A percentile compares a stretch with the other conserved stretches of the same genome.
Conservation (phyloP, 1,140 invertebrate species). For the Temnothorax curvispinosus region DNA sequence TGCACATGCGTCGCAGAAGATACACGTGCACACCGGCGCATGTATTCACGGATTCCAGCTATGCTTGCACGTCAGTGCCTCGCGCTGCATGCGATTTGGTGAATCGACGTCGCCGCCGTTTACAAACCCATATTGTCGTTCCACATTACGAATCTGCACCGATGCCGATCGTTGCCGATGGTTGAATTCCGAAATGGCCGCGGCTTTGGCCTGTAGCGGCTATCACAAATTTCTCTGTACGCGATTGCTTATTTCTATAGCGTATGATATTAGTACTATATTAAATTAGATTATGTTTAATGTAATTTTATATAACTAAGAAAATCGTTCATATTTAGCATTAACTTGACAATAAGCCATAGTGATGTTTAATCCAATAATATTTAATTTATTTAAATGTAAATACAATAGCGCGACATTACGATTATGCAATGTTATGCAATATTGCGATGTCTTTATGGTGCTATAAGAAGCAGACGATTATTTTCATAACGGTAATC, state of each 20-base stretch:
- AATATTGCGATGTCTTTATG: neutral
- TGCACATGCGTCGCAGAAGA: neutral
- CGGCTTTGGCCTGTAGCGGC: slow-evolving; percentile 40
- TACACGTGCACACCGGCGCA: neutral
- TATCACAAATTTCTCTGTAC: neutral
- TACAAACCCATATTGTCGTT: slow-evolving; percentile 75
- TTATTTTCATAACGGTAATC: slow-evolving; percentile 28
- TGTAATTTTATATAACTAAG: neutral
- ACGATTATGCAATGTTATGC: neutral
- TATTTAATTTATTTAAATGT: neutral
- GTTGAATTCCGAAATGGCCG: slow-evolving; percentile 29
- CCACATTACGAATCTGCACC: slow-evolving; percentile 69
- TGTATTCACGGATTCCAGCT: slow-evolving; percentile 51
- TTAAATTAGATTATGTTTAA: neutral
- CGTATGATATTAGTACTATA: neutral
- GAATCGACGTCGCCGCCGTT: slow-evolving; percentile 72
- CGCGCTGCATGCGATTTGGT: slow-evolving; percentile 41
- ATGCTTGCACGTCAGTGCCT: slow-evolving; percentile 18
- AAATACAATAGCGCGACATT: neutral
- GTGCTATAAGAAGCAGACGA: neutral
- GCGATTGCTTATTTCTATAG: slow-evolving; percentile 6
- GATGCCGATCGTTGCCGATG: slow-evolving; percentile 49
- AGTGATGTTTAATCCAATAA: neutral
- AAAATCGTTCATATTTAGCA: neutral
- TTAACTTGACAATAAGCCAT: neutral